Base-by-base conservation (phyloP, 2,113 vertebrate species). In the Cavia porcellus region DNA sequence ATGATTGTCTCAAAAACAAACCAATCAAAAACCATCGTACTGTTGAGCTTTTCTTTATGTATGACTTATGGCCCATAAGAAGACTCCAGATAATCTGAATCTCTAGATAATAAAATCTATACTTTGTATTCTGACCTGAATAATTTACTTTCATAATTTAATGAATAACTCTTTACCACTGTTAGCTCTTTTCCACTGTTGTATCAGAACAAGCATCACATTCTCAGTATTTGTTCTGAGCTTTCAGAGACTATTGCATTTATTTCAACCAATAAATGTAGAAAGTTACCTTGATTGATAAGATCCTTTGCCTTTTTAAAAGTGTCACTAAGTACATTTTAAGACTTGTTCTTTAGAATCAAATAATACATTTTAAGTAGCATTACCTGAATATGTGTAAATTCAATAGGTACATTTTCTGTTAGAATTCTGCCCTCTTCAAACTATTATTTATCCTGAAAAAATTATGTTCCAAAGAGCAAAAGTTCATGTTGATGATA, bases 151-250 rank as follows among this genome's bases (percentile, higher is more conserved):
- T 32, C 57, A 92, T 38, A 77, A 62, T 89, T 85, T 86, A 61
- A 50, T 3, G 82, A 38, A 77, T 15, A 68, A 5, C 50, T 52
- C 10, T 52, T 52, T 52, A 52, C 50, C 50, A 52, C 55, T 5
- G 55, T 57, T 57, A 57, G 55, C 17, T 57, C 0, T 8, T 83
- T 74, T 25, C 3, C 50, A 8, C 52, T 81, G 2, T 50, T 75
- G 80, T 14, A 68, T 32, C 32, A 81, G 81, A 86, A 70, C 19
- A 12, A 68, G 30, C 15, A 38, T 14, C 15, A 42, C 12, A 75
- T 52, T 95, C 57, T 87, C 5, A 66, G 17, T 42, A 66, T 74
- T 84, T 96, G 19, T 47, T 91, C 83, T 90, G 42, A 84, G n/a
- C 92, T 72, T 90, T 66, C 70, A 90, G 25, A 83, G 15, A 3